Evolutionary conservation across 2,888 invertebrate species (phyloP), one percentile per base, ranked within the genome.

Genomic region (Tricholauxania praeusta): DNA sequence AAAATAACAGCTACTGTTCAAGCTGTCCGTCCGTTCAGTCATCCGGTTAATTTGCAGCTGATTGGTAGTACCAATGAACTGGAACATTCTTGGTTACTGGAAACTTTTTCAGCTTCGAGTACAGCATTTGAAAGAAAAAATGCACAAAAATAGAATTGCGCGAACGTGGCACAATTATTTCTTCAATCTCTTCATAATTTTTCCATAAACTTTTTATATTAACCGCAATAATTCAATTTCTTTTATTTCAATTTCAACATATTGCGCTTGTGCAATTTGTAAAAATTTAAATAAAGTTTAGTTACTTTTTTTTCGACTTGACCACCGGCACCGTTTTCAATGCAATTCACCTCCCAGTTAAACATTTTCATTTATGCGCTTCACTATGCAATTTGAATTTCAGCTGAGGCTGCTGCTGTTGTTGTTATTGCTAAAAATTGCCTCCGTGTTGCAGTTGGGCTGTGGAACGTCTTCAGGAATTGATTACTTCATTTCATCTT

Each of bases 111-210:
- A 6, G 1, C 39, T 39, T 39, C 8, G 39, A 10, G 8, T 39
- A 10, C 39, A 28, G 10, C 7, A 39, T 10, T 39, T 0, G 10
- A 1, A 39, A 10, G 1, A 39, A 39, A 48, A 48, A 64, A 5
- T 1, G 12, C 51, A 49, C 14, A 14, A 51, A 15, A 59, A 10
- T 53, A 22, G 78, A 79, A 77, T 79, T 79, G 76, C 74, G 59
- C 73, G 74, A 77, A 79, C 79, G 79, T 79, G 79, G 73, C 71
- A 77, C 77, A 78, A 79, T 79, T 76, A 74, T 74, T 72, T 69
- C 55, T 62, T 53, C 47, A 70, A 62, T 70, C 12, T 49, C 51
- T 64, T 51, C 14, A 15, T 59, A 12, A 48, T 19, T 59, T 59
- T 39, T 39, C 10, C n/a, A 28, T 22, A 52, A 15, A 19, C 51